A percentile compares a stretch with the other conserved stretches of the same genome.
Evolutionary conservation across 2,888 invertebrate genomes (phyloP).

Genomic region (Cephus rjabovi): DNA sequence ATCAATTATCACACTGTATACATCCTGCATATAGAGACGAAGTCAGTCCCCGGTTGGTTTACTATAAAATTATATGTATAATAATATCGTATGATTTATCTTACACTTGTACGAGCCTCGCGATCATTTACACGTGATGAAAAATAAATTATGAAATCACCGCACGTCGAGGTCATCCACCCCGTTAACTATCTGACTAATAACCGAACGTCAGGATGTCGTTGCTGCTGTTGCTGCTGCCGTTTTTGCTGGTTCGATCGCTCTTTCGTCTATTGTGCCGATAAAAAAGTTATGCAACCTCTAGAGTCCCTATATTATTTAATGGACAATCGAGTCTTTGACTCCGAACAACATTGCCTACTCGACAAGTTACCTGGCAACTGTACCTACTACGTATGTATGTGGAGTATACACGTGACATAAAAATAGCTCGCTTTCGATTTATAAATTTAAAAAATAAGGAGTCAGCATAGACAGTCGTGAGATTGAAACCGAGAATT

Average conservation of each 20-base stretch:
- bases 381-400: background rate
- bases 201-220: constrained; percentile 26
- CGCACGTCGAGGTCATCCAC: background rate
- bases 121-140: constrained; percentile 57
- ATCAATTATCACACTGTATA: background rate
- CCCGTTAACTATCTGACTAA: constrained; percentile 23
- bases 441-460: background rate
- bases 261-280: background rate
- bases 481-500: background rate
- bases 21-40: background rate
- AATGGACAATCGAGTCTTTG: background rate
- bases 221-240: constrained; percentile 10
- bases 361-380: background rate
- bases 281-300: background rate
- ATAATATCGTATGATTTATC: background rate
- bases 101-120: background rate
- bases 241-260: constrained; percentile 14
- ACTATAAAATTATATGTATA: background rate
- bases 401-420: background rate
- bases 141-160: constrained; percentile 46
- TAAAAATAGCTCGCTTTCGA: background rate
- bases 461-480: background rate
- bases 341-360: background rate
- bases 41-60: background rate
- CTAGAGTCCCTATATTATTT: background rate